Evolutionary conservation across 2,797 vertebrate species (phyloP).

Genomic region (Gymnothorax javanicus): DNA sequence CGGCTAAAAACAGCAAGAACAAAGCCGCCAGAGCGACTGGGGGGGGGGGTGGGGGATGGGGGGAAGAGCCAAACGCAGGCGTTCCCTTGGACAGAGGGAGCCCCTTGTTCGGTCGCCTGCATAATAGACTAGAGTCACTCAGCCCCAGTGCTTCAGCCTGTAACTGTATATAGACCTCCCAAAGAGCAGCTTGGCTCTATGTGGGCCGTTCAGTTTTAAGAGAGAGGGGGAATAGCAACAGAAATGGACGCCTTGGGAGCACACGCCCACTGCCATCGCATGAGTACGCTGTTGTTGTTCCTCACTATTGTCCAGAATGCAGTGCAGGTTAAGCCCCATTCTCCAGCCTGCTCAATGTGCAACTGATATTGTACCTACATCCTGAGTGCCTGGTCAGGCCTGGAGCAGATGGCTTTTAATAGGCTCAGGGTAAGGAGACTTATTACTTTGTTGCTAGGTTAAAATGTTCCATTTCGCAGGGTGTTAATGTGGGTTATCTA

Average conservation of each 20-base stretch:
- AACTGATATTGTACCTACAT: conserved; percentile 19
- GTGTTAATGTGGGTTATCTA: conserved; percentile 50
- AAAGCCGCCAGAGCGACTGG: conserved; percentile 20
- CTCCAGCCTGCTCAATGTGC: not conserved
- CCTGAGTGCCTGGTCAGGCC: conserved; percentile 28
- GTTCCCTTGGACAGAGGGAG: conserved; percentile 33
- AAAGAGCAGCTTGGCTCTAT: conserved; percentile 43
- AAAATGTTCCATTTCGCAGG: conserved; percentile 45
- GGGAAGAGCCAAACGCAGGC: conserved; percentile 44
- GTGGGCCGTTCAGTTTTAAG: conserved; percentile 35
- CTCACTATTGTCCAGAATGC: conserved; percentile 32
- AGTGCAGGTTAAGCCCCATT: conserved; percentile 13
- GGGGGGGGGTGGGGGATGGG: conserved; percentile 28
- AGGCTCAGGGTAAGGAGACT: conserved; percentile 47
- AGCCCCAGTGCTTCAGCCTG: conserved; percentile 26
- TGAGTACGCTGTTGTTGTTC: conserved; percentile 18
- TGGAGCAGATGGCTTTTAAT: conserved; percentile 51
- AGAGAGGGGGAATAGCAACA: conserved; percentile 26
- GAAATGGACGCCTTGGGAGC: conserved; percentile 26
- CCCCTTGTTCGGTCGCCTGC: conserved; percentile 35
- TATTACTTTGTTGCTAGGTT: conserved; percentile 49
- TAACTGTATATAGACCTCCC: conserved; percentile 48
- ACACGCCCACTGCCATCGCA: conserved; percentile 6
- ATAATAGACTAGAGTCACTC: conserved; percentile 35
- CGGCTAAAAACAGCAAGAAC: conserved; percentile 1